Evolutionary conservation across 2,797 vertebrate genomes (phyloP).

Genomic region (Acrossocheilus wenchowensis): DNA sequence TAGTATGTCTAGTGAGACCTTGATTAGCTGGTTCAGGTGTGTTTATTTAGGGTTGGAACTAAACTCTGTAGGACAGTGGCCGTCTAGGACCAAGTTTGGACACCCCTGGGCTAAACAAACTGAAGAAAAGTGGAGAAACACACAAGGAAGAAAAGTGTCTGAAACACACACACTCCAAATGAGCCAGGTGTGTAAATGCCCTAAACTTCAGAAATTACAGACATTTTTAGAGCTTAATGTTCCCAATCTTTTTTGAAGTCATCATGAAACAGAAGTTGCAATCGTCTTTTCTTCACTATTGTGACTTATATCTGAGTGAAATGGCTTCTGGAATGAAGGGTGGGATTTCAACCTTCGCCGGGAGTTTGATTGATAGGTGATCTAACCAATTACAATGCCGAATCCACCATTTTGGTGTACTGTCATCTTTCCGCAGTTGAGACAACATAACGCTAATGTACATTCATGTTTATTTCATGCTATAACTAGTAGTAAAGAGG

Average conservation of each 20-base stretch:
- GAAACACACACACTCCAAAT: too few species aligned
- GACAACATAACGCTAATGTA: too few species aligned
- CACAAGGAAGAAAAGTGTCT: too few species aligned
- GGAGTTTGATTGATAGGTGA: not conserved
- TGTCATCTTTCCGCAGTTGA: too few species aligned
- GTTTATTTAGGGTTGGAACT: not conserved
- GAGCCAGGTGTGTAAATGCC: too few species aligned
- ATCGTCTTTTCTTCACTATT: too few species aligned
- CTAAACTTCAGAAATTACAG: too few species aligned
- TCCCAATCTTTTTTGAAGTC: not conserved
- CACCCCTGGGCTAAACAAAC: too few species aligned
- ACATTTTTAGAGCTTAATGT: not conserved
- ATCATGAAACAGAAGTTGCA: too few species aligned
- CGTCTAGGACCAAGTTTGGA: too few species aligned
- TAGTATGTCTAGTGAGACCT: not conserved
- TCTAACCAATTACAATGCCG: not conserved
- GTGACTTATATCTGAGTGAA: not conserved
- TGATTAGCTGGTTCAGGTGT: not conserved
- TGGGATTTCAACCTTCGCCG: not conserved
- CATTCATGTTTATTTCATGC: not conserved
- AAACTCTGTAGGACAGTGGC: too few species aligned
- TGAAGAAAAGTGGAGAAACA: too few species aligned
- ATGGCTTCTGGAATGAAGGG: not conserved
- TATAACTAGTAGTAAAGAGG: not conserved
- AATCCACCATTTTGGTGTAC: not conserved